A percentile compares a stretch with the other conserved stretches of the same genome.
These are phyloP conservation scores for Percopsis omiscomaycus DNA, from an alignment of 2,797 vertebrate genomes.

Conservation along the genomic window DNA sequence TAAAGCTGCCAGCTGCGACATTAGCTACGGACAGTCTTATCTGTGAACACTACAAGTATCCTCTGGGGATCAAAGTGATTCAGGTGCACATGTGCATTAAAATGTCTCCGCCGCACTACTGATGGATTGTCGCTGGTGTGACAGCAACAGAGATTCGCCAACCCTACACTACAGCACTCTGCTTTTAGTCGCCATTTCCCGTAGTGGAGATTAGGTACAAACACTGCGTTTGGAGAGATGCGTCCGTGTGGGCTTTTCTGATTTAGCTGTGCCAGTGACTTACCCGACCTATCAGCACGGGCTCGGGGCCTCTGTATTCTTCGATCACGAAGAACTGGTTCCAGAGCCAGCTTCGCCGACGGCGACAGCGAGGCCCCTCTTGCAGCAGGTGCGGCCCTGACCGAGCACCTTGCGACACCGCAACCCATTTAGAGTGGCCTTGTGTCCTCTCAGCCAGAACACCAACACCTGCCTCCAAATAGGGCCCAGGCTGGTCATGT, in stretches of 20 bases:
- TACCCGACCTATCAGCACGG: conserved; percentile 91
- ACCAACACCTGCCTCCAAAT: conserved; percentile 42
- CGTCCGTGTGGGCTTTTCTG: conserved; percentile 14
- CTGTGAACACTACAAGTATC: conserved; percentile 65
- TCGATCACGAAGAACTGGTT: conserved; percentile 96
- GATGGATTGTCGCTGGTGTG: conserved; percentile 34
- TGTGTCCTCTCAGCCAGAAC: conserved; percentile 40
- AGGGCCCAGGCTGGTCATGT: conserved; percentile 31
- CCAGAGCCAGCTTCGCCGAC: conserved; percentile 91
- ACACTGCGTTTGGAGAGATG: conserved; percentile 1
- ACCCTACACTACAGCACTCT: not conserved
- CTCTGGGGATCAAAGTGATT: conserved; percentile 50
- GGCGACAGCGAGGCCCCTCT: conserved; percentile 64
- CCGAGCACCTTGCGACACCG: conserved; percentile 25
- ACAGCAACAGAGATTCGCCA: conserved; percentile 6
- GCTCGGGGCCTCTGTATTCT: conserved; percentile 89
- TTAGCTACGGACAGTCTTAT: conserved; percentile 51
- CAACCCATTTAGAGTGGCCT: conserved; percentile 46
- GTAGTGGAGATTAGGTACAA: not conserved
- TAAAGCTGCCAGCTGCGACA: conserved; percentile 62
- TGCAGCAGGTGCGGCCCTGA: conserved; percentile 21
- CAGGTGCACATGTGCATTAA: conserved; percentile 61
- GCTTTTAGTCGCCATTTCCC: too few species aligned
- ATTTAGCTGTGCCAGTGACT: conserved; percentile 48
- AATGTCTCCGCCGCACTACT: conserved; percentile 43